These are phyloP conservation scores for Plebejus melissa DNA, from an alignment of 2,888 invertebrate species.

Conservation along the genomic window DNA sequence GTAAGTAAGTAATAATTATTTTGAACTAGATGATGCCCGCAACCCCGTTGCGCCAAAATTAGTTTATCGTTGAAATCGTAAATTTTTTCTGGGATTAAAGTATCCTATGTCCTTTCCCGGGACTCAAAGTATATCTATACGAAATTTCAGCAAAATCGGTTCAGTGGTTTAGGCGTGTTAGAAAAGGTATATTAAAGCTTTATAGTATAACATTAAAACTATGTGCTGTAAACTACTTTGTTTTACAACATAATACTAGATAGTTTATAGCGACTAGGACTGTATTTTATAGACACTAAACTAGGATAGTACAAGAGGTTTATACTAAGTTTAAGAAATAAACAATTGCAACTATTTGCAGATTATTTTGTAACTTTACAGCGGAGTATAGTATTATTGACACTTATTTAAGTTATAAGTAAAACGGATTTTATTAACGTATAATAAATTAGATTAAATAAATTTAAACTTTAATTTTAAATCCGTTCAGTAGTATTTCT, in stretches of 20 bases:
- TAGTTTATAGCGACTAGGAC: background rate
- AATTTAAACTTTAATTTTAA: too few species aligned
- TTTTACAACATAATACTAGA: background rate
- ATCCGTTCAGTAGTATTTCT: too few species aligned
- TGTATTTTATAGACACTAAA: conserved; percentile 1
- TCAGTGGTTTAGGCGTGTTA: background rate
- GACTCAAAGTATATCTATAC: too few species aligned
- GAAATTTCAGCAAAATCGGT: too few species aligned
- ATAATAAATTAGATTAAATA: too few species aligned
- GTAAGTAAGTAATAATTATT: background rate
- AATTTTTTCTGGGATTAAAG: too few species aligned
- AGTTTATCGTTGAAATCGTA: too few species aligned
- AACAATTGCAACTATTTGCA: background rate
- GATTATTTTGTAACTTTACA: background rate
- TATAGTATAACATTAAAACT: background rate
- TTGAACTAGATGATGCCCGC: background rate
- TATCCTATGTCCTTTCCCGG: too few species aligned
- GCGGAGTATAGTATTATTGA: background rate
- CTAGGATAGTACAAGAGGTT: background rate
- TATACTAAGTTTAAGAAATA: background rate
- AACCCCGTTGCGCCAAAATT: too few species aligned
- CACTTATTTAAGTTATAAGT: too few species aligned
- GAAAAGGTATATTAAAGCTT: too few species aligned
- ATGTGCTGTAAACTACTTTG: conserved; percentile 2
- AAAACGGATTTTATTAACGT: too few species aligned